Evolutionary conservation across 2,113 vertebrate species (phyloP), one percentile per base, ranked within the genome.

Genomic region (Nipponia nippon): DNA sequence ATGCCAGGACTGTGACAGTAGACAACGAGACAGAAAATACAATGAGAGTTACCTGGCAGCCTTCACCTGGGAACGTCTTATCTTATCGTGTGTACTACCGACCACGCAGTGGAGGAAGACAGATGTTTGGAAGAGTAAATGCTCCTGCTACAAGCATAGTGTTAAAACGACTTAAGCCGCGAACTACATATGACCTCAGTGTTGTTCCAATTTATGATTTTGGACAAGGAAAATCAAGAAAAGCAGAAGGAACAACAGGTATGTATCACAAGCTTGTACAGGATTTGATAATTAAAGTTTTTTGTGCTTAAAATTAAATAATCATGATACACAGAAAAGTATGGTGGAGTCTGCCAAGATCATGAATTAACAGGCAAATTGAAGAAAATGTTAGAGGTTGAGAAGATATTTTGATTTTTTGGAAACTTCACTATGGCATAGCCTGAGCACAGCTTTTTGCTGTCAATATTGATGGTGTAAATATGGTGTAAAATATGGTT

Each of bases 221-320:
- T 62, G 98, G 99, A 90, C 99, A 99, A 95, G 99, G 99, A 95
- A 99, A 99, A 98, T 97, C 99, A 96, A 99, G 99, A 97, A 99
- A 99, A 99, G 99, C 99, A 97, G 98, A 99, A 97, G 99, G 99
- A 98, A 99, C 98, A 78, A 99, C 99, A 99, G 98, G 99, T 99
- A 99, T 94, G 98, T 97, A 59, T 62, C 40, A 42, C 27, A 34
- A 46, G 8, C 14, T 49, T 49, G 16, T 20, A 58, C 3, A 23
- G 25, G 36, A 81, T 75, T 95, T 82, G 27, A 65, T 53, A 49
- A 42, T 50, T 49, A 26, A 67, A 52, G 20, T 40, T 78, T 81
- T 72, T 81, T 72, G 25, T 65, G 27, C 30, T 76, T 89, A 63
- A 66, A 80, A 46, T 25, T 69, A 53, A 11, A 11, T 65, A 32